phyloP scores from a whole-genome alignment of 2,113 vertebrate genomes.

The Corythoichthys intestinalis region DNA sequence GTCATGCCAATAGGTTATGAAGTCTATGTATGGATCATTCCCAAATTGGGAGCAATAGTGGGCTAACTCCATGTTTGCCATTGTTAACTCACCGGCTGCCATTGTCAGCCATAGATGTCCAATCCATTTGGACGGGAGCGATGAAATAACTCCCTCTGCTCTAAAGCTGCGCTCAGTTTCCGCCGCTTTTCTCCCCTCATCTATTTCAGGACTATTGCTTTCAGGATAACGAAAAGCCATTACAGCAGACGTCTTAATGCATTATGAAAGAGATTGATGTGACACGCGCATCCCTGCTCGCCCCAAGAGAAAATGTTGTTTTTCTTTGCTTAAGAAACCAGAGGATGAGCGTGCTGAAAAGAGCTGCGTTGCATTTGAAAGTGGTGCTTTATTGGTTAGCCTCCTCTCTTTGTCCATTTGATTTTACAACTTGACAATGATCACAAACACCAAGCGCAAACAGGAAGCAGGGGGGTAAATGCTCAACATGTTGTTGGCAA shows the following conservation, averaged over 20 bases:
- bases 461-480: conserved; percentile 9
- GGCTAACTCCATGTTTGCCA: too few relatives aligned
- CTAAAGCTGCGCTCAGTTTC: conserved; percentile 24
- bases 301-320: conserved; percentile 42
- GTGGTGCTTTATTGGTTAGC: conserved; percentile 4
- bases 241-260: conserved; percentile 44
- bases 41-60: too few relatives aligned
- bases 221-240: conserved; percentile 46
- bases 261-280: conserved; percentile 57
- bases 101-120: too few relatives aligned
- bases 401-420: neutral
- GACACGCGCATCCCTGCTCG: conserved; percentile 30
- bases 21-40: too few relatives aligned
- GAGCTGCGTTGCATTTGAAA: conserved; percentile 17
- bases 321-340: conserved; percentile 41
- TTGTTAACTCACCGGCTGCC: too few relatives aligned
- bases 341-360: conserved; percentile 10
- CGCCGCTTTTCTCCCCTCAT: conserved; percentile 21
- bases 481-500: conserved; percentile 21
- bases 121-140: too few relatives aligned
- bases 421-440: conserved; percentile 11
- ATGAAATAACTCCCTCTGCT: conserved; percentile 16
- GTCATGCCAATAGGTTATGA: too few relatives aligned
- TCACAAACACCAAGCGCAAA: conserved; percentile 10
- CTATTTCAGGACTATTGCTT: conserved; percentile 55